These are phyloP conservation scores for Acronicta leporina DNA, from an alignment of 2,888 invertebrate species.

Conservation along the genomic window DNA sequence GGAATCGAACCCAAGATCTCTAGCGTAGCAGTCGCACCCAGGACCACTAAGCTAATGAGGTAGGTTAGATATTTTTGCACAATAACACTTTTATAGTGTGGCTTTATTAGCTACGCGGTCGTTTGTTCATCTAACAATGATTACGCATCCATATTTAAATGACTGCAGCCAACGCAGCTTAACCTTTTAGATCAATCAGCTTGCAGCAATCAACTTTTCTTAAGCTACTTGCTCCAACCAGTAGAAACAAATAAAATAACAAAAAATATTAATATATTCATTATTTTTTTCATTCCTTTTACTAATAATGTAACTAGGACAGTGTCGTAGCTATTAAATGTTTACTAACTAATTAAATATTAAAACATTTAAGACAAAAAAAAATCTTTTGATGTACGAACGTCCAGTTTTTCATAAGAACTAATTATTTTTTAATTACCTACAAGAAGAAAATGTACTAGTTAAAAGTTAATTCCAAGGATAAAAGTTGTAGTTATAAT, in stretches of 20 bases:
- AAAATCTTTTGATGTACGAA: not conserved
- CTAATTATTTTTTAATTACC: not conserved
- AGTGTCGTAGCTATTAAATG: not conserved
- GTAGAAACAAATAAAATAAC: not conserved
- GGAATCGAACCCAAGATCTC: no score
- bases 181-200: no score
- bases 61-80: no score
- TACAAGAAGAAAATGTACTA: not conserved
- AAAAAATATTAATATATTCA: not conserved
- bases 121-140: no score
- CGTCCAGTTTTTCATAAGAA: not conserved
- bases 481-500: not conserved
- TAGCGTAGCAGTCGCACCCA: no score
- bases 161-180: no score
- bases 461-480: not conserved
- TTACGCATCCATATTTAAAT: no score
- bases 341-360: not conserved
- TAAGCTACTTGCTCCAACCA: no score
- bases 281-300: not conserved
- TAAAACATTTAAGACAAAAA: not conserved
- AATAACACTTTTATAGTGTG: no score
- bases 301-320: not conserved
- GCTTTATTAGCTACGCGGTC: no score
- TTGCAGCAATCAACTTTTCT: no score
- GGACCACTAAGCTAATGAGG: no score